Evolutionary conservation across 1,140 invertebrate species (phyloP), one percentile per base, ranked within the genome.

Genomic region (Pseudachorutes palmiensis): DNA sequence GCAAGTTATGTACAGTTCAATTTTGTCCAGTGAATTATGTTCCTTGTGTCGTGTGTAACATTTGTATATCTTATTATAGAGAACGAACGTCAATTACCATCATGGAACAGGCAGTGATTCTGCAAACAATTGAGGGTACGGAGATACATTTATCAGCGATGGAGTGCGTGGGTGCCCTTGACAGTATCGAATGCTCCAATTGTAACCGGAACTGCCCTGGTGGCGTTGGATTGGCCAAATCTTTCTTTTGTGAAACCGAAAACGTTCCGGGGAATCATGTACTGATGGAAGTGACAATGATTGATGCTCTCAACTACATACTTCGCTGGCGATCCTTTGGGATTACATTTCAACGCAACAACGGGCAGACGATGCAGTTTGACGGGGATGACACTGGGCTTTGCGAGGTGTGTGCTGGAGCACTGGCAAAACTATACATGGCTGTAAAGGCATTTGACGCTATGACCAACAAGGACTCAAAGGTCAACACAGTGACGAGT

Each of bases 261-360:
- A 41, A 19, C 5, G 36, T 9, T 5, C 5, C 36, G 36, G 5
- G 36, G 19, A 41, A 19, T 41, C 36, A 41, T 9, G 5, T 41
- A 19, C 19, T 41, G 36, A 41, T 9, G 36, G 5, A n/a, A n/a
- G n/a, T n/a, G n/a, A n/a, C n/a, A n/a, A n/a, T 55, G 24, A 12
- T 55, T 12, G 51, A 55, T 55, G 51, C 51, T 5, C 12, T 55
- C 9, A 55, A 55, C 24, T 55, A 24, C 12, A 24, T 55, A 16
- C 24, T 55, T 5, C 51, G 51, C 9, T 55, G 51, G 51, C 9
- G 51, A 22, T 55, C 51, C 51, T 55, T 55, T 22, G 51, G 51
- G 5, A 55, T 55, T 22, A 55, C 51, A 3, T 55, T 55, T 24
- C 51, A 55, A 26, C 12, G 51, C 12, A 9, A 55, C 24, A 55